phyloP scores from a whole-genome alignment of 2,888 invertebrate genomes.

The Anthrax anthrax region DNA sequence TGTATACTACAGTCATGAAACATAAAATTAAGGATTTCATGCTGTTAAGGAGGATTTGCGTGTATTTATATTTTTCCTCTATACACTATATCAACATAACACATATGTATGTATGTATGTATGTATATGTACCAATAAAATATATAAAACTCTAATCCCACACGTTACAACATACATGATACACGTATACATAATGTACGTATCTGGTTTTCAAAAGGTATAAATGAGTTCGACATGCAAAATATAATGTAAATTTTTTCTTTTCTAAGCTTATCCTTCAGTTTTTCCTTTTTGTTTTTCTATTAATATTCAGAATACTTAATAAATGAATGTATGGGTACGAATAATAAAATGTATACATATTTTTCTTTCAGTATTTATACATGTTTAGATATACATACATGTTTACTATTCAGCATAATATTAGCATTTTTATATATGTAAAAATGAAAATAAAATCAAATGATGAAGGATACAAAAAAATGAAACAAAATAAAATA shows the following conservation, averaged over 20 bases:
- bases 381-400: too few relatives aligned
- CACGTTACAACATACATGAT: neutral
- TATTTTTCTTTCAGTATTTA: too few relatives aligned
- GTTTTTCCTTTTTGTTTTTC: too few relatives aligned
- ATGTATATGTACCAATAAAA: neutral
- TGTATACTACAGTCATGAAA: too few relatives aligned
- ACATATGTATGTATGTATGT: neutral
- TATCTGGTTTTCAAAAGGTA: neutral
- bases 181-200: neutral
- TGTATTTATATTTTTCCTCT: too few relatives aligned
- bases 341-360: too few relatives aligned
- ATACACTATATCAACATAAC: too few relatives aligned
- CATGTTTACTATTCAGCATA: too few relatives aligned
- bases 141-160: too few relatives aligned
- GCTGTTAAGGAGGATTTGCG: neutral
- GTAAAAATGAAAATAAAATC: neutral
- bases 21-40: neutral
- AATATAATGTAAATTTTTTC: conserved; percentile 6
- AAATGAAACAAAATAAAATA: neutral
- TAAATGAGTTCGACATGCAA: conserved; percentile 10
- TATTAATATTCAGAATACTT: too few relatives aligned
- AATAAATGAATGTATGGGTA: too few relatives aligned
- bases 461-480: neutral
- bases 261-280: neutral
- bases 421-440: conserved; percentile 1